Conservation (phyloP, 2,113 vertebrate genomes). For the Eretmochelys imbricata region DNA sequence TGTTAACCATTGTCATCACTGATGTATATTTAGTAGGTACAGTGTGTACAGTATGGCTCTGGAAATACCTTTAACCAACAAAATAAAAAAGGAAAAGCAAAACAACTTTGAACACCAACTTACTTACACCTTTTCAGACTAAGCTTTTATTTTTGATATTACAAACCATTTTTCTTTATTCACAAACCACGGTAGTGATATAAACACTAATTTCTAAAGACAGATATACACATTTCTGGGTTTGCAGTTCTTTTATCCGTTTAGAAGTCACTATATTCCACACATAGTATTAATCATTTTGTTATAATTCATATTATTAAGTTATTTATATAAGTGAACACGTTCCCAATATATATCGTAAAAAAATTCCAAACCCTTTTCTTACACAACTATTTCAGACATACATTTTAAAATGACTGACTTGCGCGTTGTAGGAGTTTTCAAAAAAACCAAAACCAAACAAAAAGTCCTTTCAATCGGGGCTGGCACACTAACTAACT, state of each 20-base stretch:
- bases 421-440: constrained; percentile 75
- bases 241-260: constrained; percentile 80
- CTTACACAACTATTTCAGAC: constrained; percentile 84
- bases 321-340: constrained; percentile 89
- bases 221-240: constrained; percentile 88
- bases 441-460: neutral
- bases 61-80: neutral
- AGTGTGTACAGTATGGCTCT: rapidly evolving
- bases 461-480: constrained; percentile 77
- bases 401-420: constrained; percentile 85
- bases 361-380: constrained; percentile 82
- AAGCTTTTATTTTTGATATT: constrained; percentile 90
- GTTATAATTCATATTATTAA: constrained; percentile 85
- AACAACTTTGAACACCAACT: constrained; percentile 67
- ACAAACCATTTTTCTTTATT: constrained; percentile 90
- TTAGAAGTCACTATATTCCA: constrained; percentile 87
- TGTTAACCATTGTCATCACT: rapidly evolving
- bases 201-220: constrained; percentile 91
- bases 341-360: constrained; percentile 87
- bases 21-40: rapidly evolving
- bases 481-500: constrained; percentile 70
- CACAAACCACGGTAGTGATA: constrained; percentile 90
- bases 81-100: constrained; percentile 9
- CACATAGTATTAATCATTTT: constrained; percentile 83
- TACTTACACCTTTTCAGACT: constrained; percentile 83